Evolutionary conservation across 2,113 vertebrate genomes (phyloP).

Genomic region (Zapus hudsonius): DNA sequence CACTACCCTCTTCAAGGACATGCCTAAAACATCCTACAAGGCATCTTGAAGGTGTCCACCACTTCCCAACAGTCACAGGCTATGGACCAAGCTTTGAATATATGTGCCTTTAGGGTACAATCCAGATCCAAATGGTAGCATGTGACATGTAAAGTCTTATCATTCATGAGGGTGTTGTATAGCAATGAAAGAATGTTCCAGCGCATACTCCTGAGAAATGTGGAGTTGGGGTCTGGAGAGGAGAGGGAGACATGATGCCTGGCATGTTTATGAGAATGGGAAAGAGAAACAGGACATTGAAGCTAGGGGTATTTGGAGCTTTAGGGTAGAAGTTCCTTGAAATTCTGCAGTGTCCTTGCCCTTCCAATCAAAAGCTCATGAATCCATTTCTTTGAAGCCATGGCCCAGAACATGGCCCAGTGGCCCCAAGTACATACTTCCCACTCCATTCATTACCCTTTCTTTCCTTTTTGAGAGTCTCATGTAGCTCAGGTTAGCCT

Average conservation of each 20-base stretch:
- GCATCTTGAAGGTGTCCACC: neutral
- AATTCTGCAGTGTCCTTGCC: neutral
- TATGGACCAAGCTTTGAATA: neutral
- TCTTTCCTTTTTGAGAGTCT: too few species aligned
- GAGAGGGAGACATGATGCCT: neutral
- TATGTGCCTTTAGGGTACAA: neutral
- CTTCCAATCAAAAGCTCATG: neutral
- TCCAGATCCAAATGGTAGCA: neutral
- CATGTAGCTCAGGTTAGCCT: too few species aligned
- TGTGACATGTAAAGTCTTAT: neutral
- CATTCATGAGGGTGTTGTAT: neutral
- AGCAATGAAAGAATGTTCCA: neutral
- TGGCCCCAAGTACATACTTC: too few species aligned
- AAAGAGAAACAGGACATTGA: neutral
- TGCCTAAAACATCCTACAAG: too few species aligned
- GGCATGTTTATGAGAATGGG: neutral
- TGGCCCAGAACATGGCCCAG: neutral
- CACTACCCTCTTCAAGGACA: too few species aligned
- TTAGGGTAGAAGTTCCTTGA: neutral
- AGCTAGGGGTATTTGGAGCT: neutral
- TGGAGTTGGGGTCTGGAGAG: accelerated
- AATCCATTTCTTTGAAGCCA: neutral
- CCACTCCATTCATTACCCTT: too few species aligned
- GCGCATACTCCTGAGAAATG: neutral
- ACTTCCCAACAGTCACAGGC: neutral